Base-by-base conservation (phyloP, 2,888 invertebrate genomes). In the Caenorhabditis sp. region DNA sequence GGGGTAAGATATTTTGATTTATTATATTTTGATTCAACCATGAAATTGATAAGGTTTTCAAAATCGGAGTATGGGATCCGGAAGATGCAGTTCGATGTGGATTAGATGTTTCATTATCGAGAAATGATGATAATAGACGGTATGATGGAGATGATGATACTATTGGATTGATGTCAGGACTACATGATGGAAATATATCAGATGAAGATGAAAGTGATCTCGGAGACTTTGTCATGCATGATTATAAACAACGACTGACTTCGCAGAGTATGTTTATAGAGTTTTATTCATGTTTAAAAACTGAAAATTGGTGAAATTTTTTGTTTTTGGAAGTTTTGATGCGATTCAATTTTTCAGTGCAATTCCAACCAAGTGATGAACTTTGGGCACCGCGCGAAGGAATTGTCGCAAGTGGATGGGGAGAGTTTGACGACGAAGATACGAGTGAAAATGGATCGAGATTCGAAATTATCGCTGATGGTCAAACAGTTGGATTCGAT, bases 31-130 rank as follows among this genome's bases (percentile, higher is more conserved):
- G 4, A 50, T 50, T 50, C n/a, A 4, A 50, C n/a, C 3, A 53
- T 19, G 8, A 53, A 58, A 17, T n/a, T 21, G 36, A 14, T 36
- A 4, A 58, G 60, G 10, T 8, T 6, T 73, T 66, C 62, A 73
- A 76, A n/a, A 84, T 88, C 57, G 86, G 85, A 27, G 83, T 87
- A 8, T 88, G 87, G 87, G 84, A 88, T 76, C 87, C 87, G 14
- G 43, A 69, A 60, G 69, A 69, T 3, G 74, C 74, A 14, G 59
- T 65, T 19, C 58, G 62, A 10, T 71, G 75, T 19, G 84, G 76
- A 0, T 57, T 75, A 36, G 63, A 60, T 23, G 54, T 68, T n/a
- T 12, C 31, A 1, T 55, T 19, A 12, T 4, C 55, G 26, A 55
- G 23, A 26, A 43, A 43, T 14, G 43, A 43, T 43, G 14, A 10